phyloP scores from a whole-genome alignment of 2,113 vertebrate genomes.

The Aptenodytes patagonicus region DNA sequence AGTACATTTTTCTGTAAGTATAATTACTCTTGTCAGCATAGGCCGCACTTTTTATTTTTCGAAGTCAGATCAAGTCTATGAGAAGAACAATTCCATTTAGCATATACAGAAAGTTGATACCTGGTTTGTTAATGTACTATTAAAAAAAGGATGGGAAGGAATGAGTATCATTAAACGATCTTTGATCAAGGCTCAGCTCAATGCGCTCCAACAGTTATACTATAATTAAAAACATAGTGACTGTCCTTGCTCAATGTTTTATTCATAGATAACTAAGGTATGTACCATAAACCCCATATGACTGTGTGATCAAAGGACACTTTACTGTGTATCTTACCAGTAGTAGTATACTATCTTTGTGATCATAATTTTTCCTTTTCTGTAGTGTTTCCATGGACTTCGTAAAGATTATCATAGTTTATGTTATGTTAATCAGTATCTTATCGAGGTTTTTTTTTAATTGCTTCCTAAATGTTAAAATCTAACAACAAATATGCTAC shows the following conservation, averaged over 20 bases:
- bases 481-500: neutral
- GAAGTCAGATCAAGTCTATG: neutral
- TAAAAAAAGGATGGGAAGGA: neutral
- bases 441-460: neutral
- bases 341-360: neutral
- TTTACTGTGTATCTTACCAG: neutral
- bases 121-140: neutral
- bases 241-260: slow-evolving; percentile 52
- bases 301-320: slow-evolving; percentile 54
- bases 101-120: neutral
- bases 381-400: neutral
- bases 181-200: slow-evolving; percentile 41
- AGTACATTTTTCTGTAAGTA: neutral
- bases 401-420: neutral
- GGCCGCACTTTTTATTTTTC: neutral
- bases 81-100: neutral
- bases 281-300: slow-evolving; percentile 21
- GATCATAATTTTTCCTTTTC: neutral
- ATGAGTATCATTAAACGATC: neutral
- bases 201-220: slow-evolving; percentile 22
- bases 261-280: slow-evolving; percentile 46
- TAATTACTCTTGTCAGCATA: neutral
- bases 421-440: neutral
- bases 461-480: neutral
- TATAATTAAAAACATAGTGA: slow-evolving; percentile 44